phyloP scores from a whole-genome alignment of 2,113 vertebrate species.

The Mormyrus iriodes region DNA sequence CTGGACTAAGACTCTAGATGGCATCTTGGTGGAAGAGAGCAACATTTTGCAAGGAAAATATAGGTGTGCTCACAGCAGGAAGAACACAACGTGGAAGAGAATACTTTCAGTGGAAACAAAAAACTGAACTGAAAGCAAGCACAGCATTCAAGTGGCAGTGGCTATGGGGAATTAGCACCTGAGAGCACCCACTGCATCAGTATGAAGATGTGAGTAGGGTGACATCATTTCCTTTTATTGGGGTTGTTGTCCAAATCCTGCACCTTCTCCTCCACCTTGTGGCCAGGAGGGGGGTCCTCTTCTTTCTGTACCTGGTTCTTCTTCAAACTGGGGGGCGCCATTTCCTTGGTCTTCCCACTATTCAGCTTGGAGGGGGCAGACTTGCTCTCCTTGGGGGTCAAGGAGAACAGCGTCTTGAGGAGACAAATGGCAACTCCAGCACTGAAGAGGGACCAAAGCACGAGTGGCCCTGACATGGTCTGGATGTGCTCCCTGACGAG shows the following conservation, averaged over 20 bases:
- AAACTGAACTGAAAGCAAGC: not conserved
- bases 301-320: conserved; percentile 20
- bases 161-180: not conserved
- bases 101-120: not conserved
- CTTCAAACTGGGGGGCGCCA: not conserved
- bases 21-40: not conserved
- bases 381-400: not conserved
- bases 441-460: conserved; percentile 58
- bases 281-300: not conserved
- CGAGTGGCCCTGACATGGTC: conserved; percentile 41
- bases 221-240: conserved; percentile 43
- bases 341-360: conserved; percentile 37
- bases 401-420: conserved; percentile 43
- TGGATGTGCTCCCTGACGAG: conserved; percentile 43
- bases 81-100: not conserved
- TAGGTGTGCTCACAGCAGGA: not conserved
- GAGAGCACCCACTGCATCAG: not conserved
- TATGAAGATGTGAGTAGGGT: not conserved
- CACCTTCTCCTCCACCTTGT: conserved; percentile 30
- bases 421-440: conserved; percentile 35
- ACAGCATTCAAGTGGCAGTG: not conserved
- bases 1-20: not conserved
- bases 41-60: not conserved
- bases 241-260: conserved; percentile 36
- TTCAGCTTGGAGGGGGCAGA: conserved; percentile 15